Evolutionary conservation across 2,888 invertebrate species (phyloP), one percentile per base, ranked within the genome.

Genomic region (Nemoura dubitans): DNA sequence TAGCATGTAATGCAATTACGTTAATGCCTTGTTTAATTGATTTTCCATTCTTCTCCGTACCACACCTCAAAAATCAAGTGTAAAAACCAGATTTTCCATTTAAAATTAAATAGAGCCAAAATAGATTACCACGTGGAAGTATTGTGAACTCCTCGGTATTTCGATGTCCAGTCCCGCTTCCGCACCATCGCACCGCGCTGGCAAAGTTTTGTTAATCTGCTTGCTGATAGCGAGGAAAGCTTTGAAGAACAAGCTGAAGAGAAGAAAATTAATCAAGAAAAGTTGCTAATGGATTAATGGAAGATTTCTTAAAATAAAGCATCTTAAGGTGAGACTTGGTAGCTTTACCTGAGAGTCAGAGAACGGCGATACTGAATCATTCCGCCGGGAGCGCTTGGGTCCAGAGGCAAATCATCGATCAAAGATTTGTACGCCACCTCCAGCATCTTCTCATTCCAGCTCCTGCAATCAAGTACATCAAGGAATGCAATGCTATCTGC

Each of bases 371-470:
- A 97, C 76, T 95, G 94, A 42, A 95, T 94, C 95, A 96, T 96
- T 86, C 97, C 97, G 78, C 97, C 97, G 0, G 97, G 97, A 14
- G 95, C 96, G n/a, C 94, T 94, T 7, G 95, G 94, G 76, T 95
- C 92, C 89, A 99, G 92, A 0, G 96, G 94, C 26, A 98, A 91
- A 90, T 99, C 98, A 87, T 94, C 92, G 21, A 94, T 92, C 14
- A 98, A 92, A 25, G 92, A 92, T 81, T 93, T 91, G 85, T 94
- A 94, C 6, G 95, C 94, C 59, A 91, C 91, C 89, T 95, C 94
- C 82, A 96, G 91, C 88, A 95, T 92, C 27, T 91, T 90, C 88
- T 94, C 92, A 89, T 95, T 93, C 96, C 96, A 97, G 87, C 91
- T 90, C 87, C 93, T 93, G 88, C 59, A 90, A 59, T 59, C 59